These are phyloP conservation scores for Timema cristinae DNA, from an alignment of 2,888 invertebrate genomes.

Conservation along the genomic window DNA sequence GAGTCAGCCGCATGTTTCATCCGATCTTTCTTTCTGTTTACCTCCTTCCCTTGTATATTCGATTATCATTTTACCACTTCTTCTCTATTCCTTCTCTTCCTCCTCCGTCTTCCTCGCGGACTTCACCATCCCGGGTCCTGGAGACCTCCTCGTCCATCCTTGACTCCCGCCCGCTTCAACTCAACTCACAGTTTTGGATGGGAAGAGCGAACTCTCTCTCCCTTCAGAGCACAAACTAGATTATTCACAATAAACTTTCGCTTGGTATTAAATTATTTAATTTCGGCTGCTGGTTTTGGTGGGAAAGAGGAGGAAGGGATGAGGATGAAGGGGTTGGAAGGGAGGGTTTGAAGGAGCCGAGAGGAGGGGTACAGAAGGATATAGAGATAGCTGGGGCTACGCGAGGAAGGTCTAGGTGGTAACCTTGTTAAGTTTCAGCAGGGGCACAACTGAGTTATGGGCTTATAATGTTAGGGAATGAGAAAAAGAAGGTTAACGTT, in stretches of 20 bases:
- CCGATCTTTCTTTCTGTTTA: too few relatives aligned
- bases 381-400: too few relatives aligned
- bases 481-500: slow-evolving; percentile 31
- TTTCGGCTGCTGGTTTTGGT: slow-evolving; percentile 41
- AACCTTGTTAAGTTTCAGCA: slow-evolving; percentile 34
- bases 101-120: too few relatives aligned
- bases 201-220: slow-evolving; percentile 11
- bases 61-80: too few relatives aligned
- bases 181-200: slow-evolving; percentile 4
- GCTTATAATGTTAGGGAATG: slow-evolving; percentile 35
- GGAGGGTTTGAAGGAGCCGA: slow-evolving; percentile 34
- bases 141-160: slow-evolving; percentile 4
- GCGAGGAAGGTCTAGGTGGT: slow-evolving; percentile 42
- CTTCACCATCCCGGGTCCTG: too few relatives aligned
- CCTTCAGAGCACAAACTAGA: slow-evolving; percentile 43
- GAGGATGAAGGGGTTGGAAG: slow-evolving; percentile 42
- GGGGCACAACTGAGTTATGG: slow-evolving; percentile 36
- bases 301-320: slow-evolving; percentile 6
- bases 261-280: slow-evolving; percentile 51
- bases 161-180: slow-evolving; percentile 13
- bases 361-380: slow-evolving; percentile 52
- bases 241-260: slow-evolving; percentile 53
- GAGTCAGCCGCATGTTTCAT: too few relatives aligned
- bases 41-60: too few relatives aligned
- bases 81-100: too few relatives aligned